Base-by-base conservation (phyloP, 53 echinoderm and acorn worm genomes). In the Apostichopus leukothele region DNA sequence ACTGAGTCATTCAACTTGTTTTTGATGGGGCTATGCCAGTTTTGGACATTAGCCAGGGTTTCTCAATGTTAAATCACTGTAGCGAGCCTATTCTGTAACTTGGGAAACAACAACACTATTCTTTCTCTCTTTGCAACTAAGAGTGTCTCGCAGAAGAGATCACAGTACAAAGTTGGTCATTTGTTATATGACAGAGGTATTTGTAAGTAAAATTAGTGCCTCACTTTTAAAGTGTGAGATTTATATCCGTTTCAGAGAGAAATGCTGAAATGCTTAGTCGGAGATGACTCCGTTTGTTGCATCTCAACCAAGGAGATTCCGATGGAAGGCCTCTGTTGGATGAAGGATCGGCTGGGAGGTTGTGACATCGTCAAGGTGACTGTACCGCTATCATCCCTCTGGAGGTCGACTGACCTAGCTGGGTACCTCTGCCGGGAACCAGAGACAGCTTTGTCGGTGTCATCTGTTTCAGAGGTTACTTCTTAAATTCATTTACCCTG, bases 181-280 rank as follows among this genome's bases (percentile, higher is more conserved):
- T 18, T 67, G 18, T 67, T 67, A 18, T 18, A 67, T 67, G 67
- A 67, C 67, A 67, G 0, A 67, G 67, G 67, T 67, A 14, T 12
- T 23, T 23, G 23, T 23, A 23, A 0, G 23, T 0, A 23, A 23
- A 23, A 23, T 23, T 23, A 27, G 27, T 27, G 27, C 27, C 27
- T 39, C 3, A 39, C 39, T 39, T 71, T 50, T 13, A 26, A 39
- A 10, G 8, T 57, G 57, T 0, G 57, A 10, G 0, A 9, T 57
- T 52, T 75, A 63, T 52, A 21, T 57, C 10, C 7, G 57, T 57
- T 18, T 19, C 90, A 94, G 94, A 77, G 67, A 53, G 67, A 91
- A 25, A 88, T 94, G 88, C 83, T 92, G 50, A 71, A 74, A 54
- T 50, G 76, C 59, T 59, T 94, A 7, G 83, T 26, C 0, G 68